Evolutionary conservation across 2,113 vertebrate species (phyloP), one percentile per base, ranked within the genome.

Genomic region (Corythaeola cristata): DNA sequence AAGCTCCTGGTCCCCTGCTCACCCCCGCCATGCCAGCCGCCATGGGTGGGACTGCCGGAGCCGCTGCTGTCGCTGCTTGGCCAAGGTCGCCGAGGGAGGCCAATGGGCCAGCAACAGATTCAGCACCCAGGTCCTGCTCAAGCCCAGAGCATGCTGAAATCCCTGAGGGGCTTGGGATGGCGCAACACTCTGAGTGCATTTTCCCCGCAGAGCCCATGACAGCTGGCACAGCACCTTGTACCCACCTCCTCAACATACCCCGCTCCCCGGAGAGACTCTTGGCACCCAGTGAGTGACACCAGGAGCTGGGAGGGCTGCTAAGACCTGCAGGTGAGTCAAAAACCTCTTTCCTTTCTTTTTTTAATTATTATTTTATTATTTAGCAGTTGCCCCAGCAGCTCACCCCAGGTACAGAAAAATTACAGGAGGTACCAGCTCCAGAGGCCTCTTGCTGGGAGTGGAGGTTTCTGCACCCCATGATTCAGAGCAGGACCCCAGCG

Each of bases 201-300:
- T 35, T 59, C 72, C 72, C 52, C 9, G 32, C 56, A 90, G 75
- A 56, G 44, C 35, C 69, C 30, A 3, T 2, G 45, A 86, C 71
- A 91, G 79, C 90, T 89, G 73, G 58, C 62, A 59, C 0, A 0
- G 26, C 6, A 3, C 33, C 11, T 47, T 56, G 26, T 55, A 83
- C 50, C 60, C 17, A 44, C 33, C 52, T 45, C 52, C 28, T 74
- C 44, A 58, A 16, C 3, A 1, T 12, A 28, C 8, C 41, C 37
- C 2, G 1, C 15, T 30, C 20, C 27, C 41, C 1, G 0, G 21
- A 39, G 41, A 74, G 24, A 55, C 33, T 52, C 47, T 59, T 59
- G 47, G 67, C 45, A 68, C 62, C 15, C 47, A 79, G 53, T 5
- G 4, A 87, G 47, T 24, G 75, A 88, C 2, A 14, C 47, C 30